phyloP scores from a whole-genome alignment of 2,888 invertebrate genomes.

The Iselma pallidipennis region DNA sequence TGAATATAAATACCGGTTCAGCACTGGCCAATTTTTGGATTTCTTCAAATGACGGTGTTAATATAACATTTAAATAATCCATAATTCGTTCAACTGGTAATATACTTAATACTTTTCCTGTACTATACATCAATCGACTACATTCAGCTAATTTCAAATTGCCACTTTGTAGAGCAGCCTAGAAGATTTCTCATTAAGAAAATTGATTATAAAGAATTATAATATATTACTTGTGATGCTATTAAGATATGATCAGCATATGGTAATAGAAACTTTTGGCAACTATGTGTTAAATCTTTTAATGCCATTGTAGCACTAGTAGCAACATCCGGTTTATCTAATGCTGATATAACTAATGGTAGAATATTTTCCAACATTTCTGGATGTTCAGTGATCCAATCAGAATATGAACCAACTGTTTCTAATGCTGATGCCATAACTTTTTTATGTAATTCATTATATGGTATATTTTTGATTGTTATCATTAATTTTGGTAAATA shows the following conservation, averaged over 20 bases:
- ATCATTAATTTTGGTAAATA: slow-evolving; percentile 65
- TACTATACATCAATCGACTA: slow-evolving; percentile 74
- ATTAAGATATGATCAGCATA: slow-evolving; percentile 76
- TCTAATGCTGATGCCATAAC: slow-evolving; percentile 75
- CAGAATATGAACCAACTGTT: slow-evolving; percentile 80
- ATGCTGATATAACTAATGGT: slow-evolving; percentile 69
- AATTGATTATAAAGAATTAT: background rate
- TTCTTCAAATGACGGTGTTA: slow-evolving; percentile 69
- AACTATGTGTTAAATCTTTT: slow-evolving; percentile 84
- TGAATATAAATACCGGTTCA: slow-evolving; percentile 57
- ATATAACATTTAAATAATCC: slow-evolving; percentile 69
- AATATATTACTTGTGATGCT: slow-evolving; percentile 65
- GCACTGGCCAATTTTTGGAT: slow-evolving; percentile 60
- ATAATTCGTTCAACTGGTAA: slow-evolving; percentile 67
- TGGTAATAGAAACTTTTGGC: slow-evolving; percentile 73
- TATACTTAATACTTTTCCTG: slow-evolving; percentile 74
- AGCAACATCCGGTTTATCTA: slow-evolving; percentile 69
- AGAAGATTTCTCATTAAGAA: slow-evolving; percentile 34
- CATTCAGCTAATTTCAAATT: slow-evolving; percentile 69
- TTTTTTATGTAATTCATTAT: slow-evolving; percentile 62
- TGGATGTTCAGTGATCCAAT: slow-evolving; percentile 79
- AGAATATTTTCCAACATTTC: slow-evolving; percentile 68
- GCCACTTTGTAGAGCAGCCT: slow-evolving; percentile 61
- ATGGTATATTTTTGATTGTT: slow-evolving; percentile 67
- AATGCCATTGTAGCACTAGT: slow-evolving; percentile 85